Evolutionary conservation across 1,140 invertebrate species (phyloP).

Genomic region (Leucophenga varia): DNA sequence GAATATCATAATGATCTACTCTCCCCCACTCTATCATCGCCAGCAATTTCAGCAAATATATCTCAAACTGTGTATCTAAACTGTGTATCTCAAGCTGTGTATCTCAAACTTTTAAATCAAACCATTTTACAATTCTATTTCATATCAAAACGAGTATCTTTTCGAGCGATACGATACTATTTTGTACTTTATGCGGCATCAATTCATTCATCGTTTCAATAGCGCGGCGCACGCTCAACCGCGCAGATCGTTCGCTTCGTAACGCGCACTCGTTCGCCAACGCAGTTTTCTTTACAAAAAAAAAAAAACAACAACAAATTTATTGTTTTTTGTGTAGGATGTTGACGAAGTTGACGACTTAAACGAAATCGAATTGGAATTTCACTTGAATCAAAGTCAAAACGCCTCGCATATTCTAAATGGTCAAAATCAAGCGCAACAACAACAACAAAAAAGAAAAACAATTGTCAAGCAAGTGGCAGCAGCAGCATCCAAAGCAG

Average conservation of each 20-base stretch:
- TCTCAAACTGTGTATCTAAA: too few species aligned
- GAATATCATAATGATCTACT: too few species aligned
- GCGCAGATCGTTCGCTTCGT: slow-evolving; percentile 21
- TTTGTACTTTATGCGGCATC: slow-evolving; percentile 43
- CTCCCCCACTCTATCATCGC: too few species aligned
- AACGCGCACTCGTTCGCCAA: slow-evolving; percentile 6
- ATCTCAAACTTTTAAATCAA: too few species aligned
- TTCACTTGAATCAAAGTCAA: not conserved
- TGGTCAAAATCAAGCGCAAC: too few species aligned
- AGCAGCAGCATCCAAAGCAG: not conserved
- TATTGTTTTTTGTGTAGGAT: too few species aligned
- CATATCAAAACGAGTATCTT: slow-evolving; percentile 27
- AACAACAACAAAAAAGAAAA: too few species aligned
- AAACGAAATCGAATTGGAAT: slow-evolving; percentile 5
- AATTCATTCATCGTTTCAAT: slow-evolving; percentile 53
- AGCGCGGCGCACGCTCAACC: slow-evolving; percentile 42
- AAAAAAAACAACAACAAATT: slow-evolving; percentile 6
- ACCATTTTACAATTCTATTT: too few species aligned
- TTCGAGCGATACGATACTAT: slow-evolving; percentile 32
- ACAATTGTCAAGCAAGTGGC: too few species aligned
- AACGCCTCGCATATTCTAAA: slow-evolving; percentile 10
- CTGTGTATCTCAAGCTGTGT: too few species aligned
- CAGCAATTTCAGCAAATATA: too few species aligned
- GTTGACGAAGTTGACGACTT: too few species aligned
- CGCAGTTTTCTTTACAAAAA: slow-evolving; percentile 17